Evolutionary conservation across 2,888 invertebrate genomes (phyloP), one percentile per base, ranked within the genome.

Genomic region (Stenichneumon culpator): DNA sequence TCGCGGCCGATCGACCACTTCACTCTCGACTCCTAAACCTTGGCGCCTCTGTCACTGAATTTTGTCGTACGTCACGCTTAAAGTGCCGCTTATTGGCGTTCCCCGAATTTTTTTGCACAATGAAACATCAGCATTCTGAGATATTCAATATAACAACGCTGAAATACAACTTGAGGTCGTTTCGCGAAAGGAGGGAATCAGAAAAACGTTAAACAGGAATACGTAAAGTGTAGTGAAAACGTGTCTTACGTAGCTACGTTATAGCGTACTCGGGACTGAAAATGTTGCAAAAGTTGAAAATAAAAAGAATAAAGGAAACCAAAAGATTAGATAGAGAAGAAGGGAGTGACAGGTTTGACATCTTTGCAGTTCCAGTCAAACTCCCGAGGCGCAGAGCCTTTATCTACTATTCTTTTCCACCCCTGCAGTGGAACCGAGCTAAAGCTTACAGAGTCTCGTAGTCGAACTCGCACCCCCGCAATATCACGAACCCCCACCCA

Each of bases 401-500:
- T 28, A 32, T 60, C 52, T 79, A 68, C 73, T 28, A 67, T 82
- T 82, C 81, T 70, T 60, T 73, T 73, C 52, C 67, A 74, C 73
- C 74, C 82, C 81, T 77, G 73, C 60, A 79, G 74, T 54, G 54
- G 78, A 68, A 79, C 67, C 81, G 78, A 68, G 72, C 77, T 63
- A 70, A 72, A 86, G 73, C 80, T 79, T 50, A 78, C 60, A 52
- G 65, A 74, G 69, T 67, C 73, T 63, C 32, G 65, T 47, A 50
- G 54, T 87, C 87, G 86, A 87, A 88, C 87, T 89, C 87, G 77
- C 63, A 65, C 83, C 75, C 84, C 82, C 77, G 28, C 50, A 60
- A 54, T 72, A 60, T 70, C 79, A 67, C 70, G 47, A 14, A 68
- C 54, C 80, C 57, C 50, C 32, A 73, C 75, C 79, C 69, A 63